Evolutionary conservation across 2,113 vertebrate genomes (phyloP).

Genomic region (Rousettus leschenaultii): DNA sequence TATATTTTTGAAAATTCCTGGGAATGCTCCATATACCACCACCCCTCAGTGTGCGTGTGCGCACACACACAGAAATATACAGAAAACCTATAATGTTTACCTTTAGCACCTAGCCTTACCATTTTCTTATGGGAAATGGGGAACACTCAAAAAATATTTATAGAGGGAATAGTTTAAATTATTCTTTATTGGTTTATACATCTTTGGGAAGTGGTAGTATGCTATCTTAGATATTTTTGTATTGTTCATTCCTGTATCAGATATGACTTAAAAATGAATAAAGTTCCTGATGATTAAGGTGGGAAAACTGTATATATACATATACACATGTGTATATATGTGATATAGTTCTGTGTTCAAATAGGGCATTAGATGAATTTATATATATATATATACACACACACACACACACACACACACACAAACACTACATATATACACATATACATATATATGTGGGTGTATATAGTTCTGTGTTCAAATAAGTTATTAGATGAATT

Average conservation of each 20-base stretch:
- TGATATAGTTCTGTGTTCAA: background rate
- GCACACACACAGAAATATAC: background rate
- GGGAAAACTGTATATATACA: no score
- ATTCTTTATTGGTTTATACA: background rate
- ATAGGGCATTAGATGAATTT: no score
- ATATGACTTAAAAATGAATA: no score
- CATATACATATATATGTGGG: background rate
- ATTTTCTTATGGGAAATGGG: background rate
- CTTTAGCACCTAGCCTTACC: background rate
- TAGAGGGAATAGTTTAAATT: background rate
- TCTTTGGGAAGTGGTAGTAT: background rate
- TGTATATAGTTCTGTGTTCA: background rate
- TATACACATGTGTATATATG: background rate
- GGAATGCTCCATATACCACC: background rate
- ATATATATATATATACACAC: background rate
- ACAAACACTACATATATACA: background rate
- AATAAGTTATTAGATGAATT: background rate
- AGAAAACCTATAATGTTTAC: background rate
- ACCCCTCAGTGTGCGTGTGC: background rate
- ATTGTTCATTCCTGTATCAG: background rate
- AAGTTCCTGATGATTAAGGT: no score
- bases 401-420: background rate
- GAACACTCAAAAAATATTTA: background rate
- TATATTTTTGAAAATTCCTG: background rate
- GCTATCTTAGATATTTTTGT: background rate